These are phyloP conservation scores for Cremastinae sp. DNA, from an alignment of 2,888 invertebrate genomes.

Conservation along the genomic window DNA sequence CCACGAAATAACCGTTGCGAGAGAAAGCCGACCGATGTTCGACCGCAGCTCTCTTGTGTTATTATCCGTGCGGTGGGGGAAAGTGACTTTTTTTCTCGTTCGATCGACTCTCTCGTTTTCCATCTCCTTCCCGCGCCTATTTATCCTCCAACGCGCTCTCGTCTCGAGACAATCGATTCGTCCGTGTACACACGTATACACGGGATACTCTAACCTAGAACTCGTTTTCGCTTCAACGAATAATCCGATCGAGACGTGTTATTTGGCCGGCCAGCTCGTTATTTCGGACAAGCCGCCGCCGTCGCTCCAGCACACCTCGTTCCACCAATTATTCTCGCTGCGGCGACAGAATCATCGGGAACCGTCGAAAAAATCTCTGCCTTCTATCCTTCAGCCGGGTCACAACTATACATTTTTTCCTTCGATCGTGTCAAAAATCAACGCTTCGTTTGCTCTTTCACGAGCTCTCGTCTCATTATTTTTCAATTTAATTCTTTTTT, in stretches of 20 bases:
- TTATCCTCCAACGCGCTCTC: not conserved
- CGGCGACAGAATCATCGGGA: too few relatives aligned
- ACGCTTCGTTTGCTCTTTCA: too few relatives aligned
- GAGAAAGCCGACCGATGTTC: constrained; percentile 46
- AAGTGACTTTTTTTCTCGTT: constrained; percentile 52
- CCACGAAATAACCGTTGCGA: constrained; percentile 15
- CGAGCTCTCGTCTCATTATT: too few relatives aligned
- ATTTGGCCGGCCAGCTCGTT: too few relatives aligned
- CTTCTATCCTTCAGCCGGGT: too few relatives aligned
- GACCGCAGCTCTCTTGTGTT: constrained; percentile 29
- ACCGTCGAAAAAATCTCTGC: too few relatives aligned
- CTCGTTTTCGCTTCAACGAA: not conserved
- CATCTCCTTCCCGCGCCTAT: not conserved
- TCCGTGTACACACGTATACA: constrained; percentile 4
- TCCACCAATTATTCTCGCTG: too few relatives aligned
- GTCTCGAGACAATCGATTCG: constrained; percentile 45
- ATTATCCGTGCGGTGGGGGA: constrained; percentile 20
- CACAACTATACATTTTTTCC: too few relatives aligned
- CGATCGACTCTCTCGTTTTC: constrained; percentile 29
- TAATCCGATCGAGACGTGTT: not conserved
- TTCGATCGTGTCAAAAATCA: too few relatives aligned
- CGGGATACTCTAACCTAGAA: constrained; percentile 2
- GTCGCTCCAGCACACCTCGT: too few relatives aligned
- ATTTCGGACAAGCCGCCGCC: too few relatives aligned
- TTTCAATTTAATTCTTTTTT: too few relatives aligned